Base-by-base conservation (phyloP, 2,888 invertebrate genomes). In the Eudasyphora cyanicolor region DNA sequence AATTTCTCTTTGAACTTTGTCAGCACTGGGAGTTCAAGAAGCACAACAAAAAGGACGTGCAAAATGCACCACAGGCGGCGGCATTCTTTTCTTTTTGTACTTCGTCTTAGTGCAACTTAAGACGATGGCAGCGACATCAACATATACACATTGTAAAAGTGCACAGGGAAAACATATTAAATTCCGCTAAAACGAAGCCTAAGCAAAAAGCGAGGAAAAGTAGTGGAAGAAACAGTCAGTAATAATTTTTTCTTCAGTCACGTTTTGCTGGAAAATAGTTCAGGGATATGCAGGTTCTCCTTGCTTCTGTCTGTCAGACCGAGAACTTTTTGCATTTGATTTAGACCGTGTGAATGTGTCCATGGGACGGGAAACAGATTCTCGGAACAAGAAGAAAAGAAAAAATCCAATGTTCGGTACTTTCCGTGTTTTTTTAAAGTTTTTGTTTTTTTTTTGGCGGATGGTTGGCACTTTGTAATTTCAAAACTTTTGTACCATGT, bases 391-490 rank as follows among this genome's bases (percentile, higher is more conserved):
- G 19, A 35, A 24, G 29, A 49, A 29, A 51, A 21, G 27, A 27
- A 57, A 14, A 14, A 57, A 57, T 14, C 45, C 1, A 45, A 14
- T 17, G 21, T 32, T 32, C 8, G 32, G 8, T 32, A n/a, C n/a
- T n/a, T n/a, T n/a, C n/a, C n/a, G n/a, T n/a, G n/a, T n/a, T n/a
- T n/a, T n/a, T 42, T 21, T 19, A 62, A 75, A 38, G 70, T n/a
- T n/a, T n/a, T 49, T 24, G 27, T 24, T 57, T 8, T 27, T 57
- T 57, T 57, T 27, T 76, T 69, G 51, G 8, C 21, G 45, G 54
- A 8, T 60, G 62, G 27, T n/a, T n/a, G n/a, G n/a, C n/a, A n/a
- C n/a, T n/a, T n/a, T n/a, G n/a, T n/a, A n/a, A n/a, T n/a, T n/a
- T n/a, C n/a, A n/a, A n/a, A n/a, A n/a, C n/a, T n/a, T n/a, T n/a